These are phyloP conservation scores for Porites lobata DNA, from an alignment of 92 coral and sea anemone species.

Conservation along the genomic window DNA sequence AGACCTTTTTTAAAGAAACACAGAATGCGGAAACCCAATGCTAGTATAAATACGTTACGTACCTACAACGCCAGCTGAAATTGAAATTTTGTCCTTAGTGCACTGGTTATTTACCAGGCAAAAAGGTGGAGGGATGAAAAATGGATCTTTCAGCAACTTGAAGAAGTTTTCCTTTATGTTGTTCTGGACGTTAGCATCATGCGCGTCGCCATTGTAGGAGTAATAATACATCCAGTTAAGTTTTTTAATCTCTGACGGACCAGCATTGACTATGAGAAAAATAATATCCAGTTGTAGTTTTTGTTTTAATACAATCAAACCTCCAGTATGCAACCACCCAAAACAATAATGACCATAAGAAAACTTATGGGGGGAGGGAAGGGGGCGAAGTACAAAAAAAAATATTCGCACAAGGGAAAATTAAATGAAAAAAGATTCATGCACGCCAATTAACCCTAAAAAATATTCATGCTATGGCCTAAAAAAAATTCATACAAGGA, in stretches of 20 bases:
- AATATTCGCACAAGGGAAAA: too few species aligned
- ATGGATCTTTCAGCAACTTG: neutral
- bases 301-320: neutral
- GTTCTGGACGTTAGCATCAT: neutral
- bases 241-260: neutral
- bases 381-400: too few species aligned
- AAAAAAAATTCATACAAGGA: too few species aligned
- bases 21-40: too few species aligned
- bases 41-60: neutral
- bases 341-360: too few species aligned
- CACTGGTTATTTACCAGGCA: neutral
- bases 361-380: too few species aligned
- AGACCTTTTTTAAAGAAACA: too few species aligned
- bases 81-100: neutral
- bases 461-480: too few species aligned
- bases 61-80: slow-evolving; percentile 8
- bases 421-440: too few species aligned
- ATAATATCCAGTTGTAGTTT: neutral
- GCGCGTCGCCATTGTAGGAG: slow-evolving; percentile 2
- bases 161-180: neutral
- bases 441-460: too few species aligned
- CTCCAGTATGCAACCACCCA: too few species aligned
- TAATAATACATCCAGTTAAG: too few species aligned
- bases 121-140: neutral
- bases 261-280: neutral